Evolutionary conservation across 2,113 vertebrate genomes (phyloP), one percentile per base, ranked within the genome.

Genomic region (Sula dactylatra): DNA sequence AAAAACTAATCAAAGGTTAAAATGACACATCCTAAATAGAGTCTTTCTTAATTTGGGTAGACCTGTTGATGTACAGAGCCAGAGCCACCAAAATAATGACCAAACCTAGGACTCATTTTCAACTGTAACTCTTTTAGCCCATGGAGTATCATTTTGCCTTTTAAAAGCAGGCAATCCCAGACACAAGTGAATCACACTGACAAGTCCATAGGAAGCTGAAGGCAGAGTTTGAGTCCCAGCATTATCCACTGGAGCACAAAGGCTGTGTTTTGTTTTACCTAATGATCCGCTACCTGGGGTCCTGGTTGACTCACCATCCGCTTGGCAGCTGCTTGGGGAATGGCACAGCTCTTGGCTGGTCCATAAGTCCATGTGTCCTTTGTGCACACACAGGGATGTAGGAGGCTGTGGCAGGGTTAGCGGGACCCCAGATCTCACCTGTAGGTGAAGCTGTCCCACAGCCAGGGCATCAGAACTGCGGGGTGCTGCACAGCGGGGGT

Each of bases 1-100:
- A 42, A 84, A 85, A 90, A 62, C 10, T 36, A 71, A 90, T 58
- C 31, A 85, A 88, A 92, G 52, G 88, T 95, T 94, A 92, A 94
- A 94, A 91, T 62, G 24, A 19, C 56, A 47, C 2, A 1, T 40
- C n/a, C 50, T 88, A 79, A 91, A 74, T 14, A 7, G 47, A 82
- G 21, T 54, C 25, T n/a, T 82, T 92, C 50, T 91, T 91, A 76
- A 59, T 13, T 78, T 58, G 50, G 24, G 7, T 81, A 50, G 47
- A 66, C 6, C 8, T 92, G 31, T n/a, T 67, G 58, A 50, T 59
- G 24, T 52, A 62, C 22, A 76, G 50, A 82, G n/a, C 4, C 36
- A 88, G 24, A 92, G 29, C 4, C 62, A 89, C 9, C 50, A 93
- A 47, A 86, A 84, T 7, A 58, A 58, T 65, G 38, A 58, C 40